Base-by-base conservation (phyloP, 2,888 invertebrate genomes). In the Dryobota labecula region DNA sequence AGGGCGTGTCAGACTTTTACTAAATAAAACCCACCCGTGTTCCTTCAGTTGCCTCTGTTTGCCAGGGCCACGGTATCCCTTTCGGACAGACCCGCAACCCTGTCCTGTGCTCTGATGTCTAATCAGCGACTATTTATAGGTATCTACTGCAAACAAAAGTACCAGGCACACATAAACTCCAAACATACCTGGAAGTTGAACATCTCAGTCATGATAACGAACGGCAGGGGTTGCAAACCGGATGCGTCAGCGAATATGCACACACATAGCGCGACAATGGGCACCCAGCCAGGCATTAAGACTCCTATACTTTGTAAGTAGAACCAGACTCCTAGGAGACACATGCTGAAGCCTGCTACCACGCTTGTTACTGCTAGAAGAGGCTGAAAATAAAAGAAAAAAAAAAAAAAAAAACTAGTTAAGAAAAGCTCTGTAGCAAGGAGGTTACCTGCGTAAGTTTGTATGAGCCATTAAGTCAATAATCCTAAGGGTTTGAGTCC, bases 201-300 rank as follows among this genome's bases (percentile, higher is more conserved):
- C 95, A 96, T 95, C 83, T 96, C 96, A 0, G 96, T 95, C 95
- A 96, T 95, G 11, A 96, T 93, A 2, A 96, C 95, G 36, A 93
- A 94, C 0, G 96, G 96, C 68, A 96, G 83, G 0, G 96, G 95
- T 68, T 95, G 95, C 36, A 96, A 80, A 0, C 95, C 96, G 0
- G 95, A 89, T 0, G 95, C 95, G 70, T 95, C 95, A 0, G 95
- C 93, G 77, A 94, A 95, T 53, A 96, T 95, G 82, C 90, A 90
- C 2, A 88, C 71, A 65, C 95, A 95, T 0, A 95, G 84, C 0
- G 95, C 95, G 0, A 88, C 88, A 3, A 95, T 92, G 0, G 96
- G 96, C 84, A 95, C 92, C 95, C 95, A 95, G 24, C 95, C 95
- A 0, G 95, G 93, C 89, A 94, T 79, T 66, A 80, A 73, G 33